Percentiles rank a stretch among this genome's conserved stretches.
Conservation (phyloP, 2,888 invertebrate genomes). For the Oeneis ivallda region DNA sequence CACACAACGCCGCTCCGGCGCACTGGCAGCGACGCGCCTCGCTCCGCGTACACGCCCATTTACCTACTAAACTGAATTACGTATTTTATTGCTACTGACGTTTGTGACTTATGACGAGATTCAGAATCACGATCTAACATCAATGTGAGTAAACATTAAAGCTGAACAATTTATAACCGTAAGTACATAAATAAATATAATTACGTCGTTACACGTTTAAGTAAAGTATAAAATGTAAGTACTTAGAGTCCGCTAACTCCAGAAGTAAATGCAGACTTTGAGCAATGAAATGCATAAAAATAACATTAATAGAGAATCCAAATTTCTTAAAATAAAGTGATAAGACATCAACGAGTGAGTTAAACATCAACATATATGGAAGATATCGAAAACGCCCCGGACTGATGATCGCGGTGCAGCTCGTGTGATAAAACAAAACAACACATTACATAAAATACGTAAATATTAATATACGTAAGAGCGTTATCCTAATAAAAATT, state of each 20-base stretch:
- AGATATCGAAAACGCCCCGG: conserved; percentile 50
- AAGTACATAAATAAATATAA: conserved; percentile 78
- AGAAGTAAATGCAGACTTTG: conserved; percentile 65
- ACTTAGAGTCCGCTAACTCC: conserved; percentile 62
- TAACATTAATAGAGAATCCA: conserved; percentile 56
- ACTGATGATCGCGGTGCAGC: conserved; percentile 52
- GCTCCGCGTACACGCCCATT: conserved; percentile 53
- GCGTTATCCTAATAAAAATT: conserved; percentile 68
- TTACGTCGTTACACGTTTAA: conserved; percentile 68
- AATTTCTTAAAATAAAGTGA: conserved; percentile 63
- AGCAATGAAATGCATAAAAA: conserved; percentile 69
- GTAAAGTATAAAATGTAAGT: conserved; percentile 63
- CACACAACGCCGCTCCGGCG: conserved; percentile 54
- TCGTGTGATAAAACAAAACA: conserved; percentile 45
- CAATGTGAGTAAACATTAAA: conserved; percentile 81
- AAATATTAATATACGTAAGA: conserved; percentile 54
- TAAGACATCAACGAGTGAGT: conserved; percentile 73
- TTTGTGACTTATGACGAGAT: conserved; percentile 82
- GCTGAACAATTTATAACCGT: conserved; percentile 79
- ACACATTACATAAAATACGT: conserved; percentile 56
- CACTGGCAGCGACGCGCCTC: conserved; percentile 50
- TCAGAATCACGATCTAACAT: conserved; percentile 81
- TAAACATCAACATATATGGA: conserved; percentile 51
- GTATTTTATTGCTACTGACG: conserved; percentile 77
- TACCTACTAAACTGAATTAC: conserved; percentile 69